Evolutionary conservation across 1,140 invertebrate species (phyloP).

Genomic region (Nasonia giraulti): DNA sequence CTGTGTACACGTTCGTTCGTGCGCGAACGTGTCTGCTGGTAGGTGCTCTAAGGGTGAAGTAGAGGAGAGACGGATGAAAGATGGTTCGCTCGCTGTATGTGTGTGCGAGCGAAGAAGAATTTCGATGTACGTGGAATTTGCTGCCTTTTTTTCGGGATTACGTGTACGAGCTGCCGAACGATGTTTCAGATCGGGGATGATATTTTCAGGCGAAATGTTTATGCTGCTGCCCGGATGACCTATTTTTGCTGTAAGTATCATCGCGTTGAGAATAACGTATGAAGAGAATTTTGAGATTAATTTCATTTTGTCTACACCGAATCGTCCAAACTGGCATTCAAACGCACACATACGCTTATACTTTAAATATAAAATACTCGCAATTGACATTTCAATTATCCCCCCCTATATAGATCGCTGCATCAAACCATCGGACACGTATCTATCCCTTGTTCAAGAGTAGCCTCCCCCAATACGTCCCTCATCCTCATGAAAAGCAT

Average conservation of each 20-base stretch:
- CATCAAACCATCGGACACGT: too few relatives aligned
- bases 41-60: not conserved
- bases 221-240: too few relatives aligned
- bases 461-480: not conserved
- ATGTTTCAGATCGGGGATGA: too few relatives aligned
- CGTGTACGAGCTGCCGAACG: too few relatives aligned
- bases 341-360: not conserved
- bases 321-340: not conserved
- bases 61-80: not conserved
- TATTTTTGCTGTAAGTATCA: too few relatives aligned
- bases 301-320: too few relatives aligned
- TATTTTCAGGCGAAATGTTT: too few relatives aligned
- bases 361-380: not conserved
- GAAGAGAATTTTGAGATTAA: not conserved
- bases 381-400: not conserved
- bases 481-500: not conserved
- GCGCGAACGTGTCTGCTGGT: not conserved
- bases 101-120: not conserved
- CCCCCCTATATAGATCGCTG: not conserved
- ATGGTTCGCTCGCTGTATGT: too few relatives aligned
- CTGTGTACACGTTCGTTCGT: not conserved
- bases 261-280: too few relatives aligned
- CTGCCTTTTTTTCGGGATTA: too few relatives aligned
- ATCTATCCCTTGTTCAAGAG: not conserved
- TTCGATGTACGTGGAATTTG: not conserved